Percentiles rank a stretch among this genome's conserved stretches.
Evolutionary conservation across 2,888 invertebrate genomes (phyloP).

Genomic region (Hemicrepidius hirtus): DNA sequence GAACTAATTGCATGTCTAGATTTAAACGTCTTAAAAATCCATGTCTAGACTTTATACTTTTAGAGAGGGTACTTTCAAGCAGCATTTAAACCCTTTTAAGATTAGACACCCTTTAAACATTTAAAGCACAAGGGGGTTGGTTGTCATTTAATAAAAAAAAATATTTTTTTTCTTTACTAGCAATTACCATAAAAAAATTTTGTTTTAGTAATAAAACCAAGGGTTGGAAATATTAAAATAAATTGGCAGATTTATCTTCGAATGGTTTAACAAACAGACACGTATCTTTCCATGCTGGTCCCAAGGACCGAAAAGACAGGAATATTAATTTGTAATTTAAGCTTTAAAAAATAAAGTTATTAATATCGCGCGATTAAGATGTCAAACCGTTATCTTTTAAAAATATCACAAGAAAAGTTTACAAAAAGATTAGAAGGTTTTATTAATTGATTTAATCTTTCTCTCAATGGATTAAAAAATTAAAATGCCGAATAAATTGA

Average conservation of each 20-base stretch:
- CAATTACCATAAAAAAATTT: constrained; percentile 6
- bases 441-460: too few species aligned
- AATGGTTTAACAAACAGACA: too few species aligned
- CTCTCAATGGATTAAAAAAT: too few species aligned
- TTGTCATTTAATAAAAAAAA: too few species aligned
- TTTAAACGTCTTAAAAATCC: constrained; percentile 15
- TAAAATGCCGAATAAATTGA: too few species aligned
- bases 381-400: too few species aligned
- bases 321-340: not conserved
- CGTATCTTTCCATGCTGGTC: too few species aligned
- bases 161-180: too few species aligned
- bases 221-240: too few species aligned
- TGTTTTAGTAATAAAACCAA: not conserved
- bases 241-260: too few species aligned
- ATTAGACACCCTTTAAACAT: not conserved
- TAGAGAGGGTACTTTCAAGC: not conserved
- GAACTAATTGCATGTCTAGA: constrained; percentile 35
- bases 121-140: not conserved
- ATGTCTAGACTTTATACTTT: constrained; percentile 27
- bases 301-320: not conserved
- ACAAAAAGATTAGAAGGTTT: too few species aligned
- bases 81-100: constrained; percentile 19
- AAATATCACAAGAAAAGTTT: too few species aligned
- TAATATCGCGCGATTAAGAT: not conserved
- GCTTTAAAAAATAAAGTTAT: constrained; percentile 4